Conservation (phyloP, 2,113 vertebrate species). For the Pseudonaja textilis region DNA sequence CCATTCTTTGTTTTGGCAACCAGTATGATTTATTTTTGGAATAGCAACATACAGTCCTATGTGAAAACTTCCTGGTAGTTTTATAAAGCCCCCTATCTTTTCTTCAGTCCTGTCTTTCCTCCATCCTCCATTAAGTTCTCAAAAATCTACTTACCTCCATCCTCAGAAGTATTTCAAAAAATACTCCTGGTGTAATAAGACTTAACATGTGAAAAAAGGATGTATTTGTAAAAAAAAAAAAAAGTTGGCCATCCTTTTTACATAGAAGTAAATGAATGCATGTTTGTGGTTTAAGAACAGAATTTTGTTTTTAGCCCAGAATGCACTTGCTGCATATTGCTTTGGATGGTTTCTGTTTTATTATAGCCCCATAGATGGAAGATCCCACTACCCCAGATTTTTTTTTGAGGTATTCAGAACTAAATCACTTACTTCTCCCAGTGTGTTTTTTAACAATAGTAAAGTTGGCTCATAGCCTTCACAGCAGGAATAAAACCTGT, state of each 20-base stretch:
- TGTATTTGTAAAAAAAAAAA: too few species aligned
- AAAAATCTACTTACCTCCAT: not conserved
- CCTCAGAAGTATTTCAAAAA: not conserved
- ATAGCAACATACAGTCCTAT: not conserved
- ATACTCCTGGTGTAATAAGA: not conserved
- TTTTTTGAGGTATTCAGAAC: not conserved
- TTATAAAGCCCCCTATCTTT: not conserved
- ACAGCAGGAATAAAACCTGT: conserved; percentile 76
- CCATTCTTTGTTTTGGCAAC: not conserved
- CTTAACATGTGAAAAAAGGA: not conserved
- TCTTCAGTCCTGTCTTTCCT: not conserved
- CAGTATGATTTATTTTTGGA: not conserved
- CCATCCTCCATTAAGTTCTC: not conserved
- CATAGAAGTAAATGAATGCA: not conserved
- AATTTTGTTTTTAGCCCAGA: not conserved
- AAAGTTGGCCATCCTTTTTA: not conserved
- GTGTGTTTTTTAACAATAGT: conserved; percentile 75
- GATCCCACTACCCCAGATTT: not conserved
- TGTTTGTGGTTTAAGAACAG: not conserved
- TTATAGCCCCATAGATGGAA: not conserved
- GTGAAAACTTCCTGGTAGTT: not conserved
- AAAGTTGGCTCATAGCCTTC: conserved; percentile 78
- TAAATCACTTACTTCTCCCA: conserved; percentile 70
- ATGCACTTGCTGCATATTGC: too few species aligned
- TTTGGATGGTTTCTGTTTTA: not conserved